Evolutionary conservation across 2,113 vertebrate genomes (phyloP).

Genomic region (Brachypteracias leptosomus): DNA sequence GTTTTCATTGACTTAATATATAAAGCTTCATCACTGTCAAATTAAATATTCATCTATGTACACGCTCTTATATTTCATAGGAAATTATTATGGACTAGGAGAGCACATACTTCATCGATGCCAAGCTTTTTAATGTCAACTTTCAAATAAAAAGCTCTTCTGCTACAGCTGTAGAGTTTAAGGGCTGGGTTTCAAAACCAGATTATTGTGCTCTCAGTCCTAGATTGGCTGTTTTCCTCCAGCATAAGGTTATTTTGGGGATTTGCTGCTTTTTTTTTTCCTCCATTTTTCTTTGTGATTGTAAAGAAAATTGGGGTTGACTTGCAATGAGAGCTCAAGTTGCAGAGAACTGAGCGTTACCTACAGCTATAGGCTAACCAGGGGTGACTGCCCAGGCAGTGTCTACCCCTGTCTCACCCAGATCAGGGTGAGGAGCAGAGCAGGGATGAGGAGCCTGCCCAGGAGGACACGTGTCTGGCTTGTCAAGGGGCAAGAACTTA

Average conservation of each 20-base stretch:
- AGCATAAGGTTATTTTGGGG: not conserved
- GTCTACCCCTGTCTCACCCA: not conserved
- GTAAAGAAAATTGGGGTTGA: not conserved
- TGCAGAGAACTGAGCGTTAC: not conserved
- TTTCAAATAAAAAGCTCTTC: not conserved
- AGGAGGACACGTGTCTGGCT: fast-evolving
- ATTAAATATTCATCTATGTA: not conserved
- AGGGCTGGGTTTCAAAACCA: not conserved
- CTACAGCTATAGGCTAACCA: not conserved
- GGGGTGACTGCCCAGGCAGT: fast-evolving
- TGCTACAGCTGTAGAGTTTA: not conserved
- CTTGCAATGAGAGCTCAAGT: not conserved
- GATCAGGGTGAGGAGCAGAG: not conserved
- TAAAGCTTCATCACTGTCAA: constrained; percentile 7
- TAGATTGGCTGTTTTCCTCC: not conserved
- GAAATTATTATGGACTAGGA: not conserved
- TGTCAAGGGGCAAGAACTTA: not conserved
- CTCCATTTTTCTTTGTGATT: not conserved
- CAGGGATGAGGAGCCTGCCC: not conserved
- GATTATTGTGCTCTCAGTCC: not conserved
- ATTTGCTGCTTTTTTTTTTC: not conserved
- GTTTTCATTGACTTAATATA: not conserved
- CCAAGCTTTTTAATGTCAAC: not conserved
- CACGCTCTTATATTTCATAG: not conserved
- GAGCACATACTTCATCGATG: not conserved